Conservation (phyloP, 1,140 invertebrate genomes). For the Zaprionus lachaisei region DNA sequence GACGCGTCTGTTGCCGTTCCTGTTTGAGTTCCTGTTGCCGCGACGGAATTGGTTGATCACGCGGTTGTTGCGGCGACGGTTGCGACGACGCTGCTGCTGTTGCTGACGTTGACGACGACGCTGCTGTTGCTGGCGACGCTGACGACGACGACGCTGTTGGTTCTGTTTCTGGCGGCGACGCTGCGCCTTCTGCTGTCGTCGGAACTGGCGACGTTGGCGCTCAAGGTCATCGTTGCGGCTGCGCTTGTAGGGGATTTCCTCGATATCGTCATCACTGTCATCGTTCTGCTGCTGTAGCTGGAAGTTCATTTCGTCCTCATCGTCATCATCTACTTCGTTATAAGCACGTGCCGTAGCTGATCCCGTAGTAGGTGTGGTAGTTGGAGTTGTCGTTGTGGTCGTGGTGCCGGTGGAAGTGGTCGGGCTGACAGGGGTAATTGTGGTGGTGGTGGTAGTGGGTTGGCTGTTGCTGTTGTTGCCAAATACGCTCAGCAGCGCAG, state of each 20-base stretch:
- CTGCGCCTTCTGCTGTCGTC: constrained; percentile 48
- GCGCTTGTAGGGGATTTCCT: constrained; percentile 25
- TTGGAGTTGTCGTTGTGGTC: constrained; percentile 1
- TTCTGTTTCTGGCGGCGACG: constrained; percentile 54
- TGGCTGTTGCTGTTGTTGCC: constrained; percentile 23
- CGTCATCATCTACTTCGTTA: constrained; percentile 19
- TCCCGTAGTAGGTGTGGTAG: constrained; percentile 12
- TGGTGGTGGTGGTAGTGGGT: constrained; percentile 13
- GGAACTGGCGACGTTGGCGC: constrained; percentile 52
- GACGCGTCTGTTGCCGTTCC: constrained; percentile 36
- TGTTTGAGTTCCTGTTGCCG: constrained; percentile 41
- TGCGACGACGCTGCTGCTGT: constrained; percentile 56
- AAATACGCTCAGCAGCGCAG: constrained; percentile 44
- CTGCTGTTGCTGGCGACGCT: constrained; percentile 59
- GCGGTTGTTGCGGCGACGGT: constrained; percentile 50
- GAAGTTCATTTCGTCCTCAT: constrained; percentile 18
- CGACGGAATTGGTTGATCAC: constrained; percentile 58
- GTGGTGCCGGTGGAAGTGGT: constrained; percentile 11
- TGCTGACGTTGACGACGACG: constrained; percentile 61
- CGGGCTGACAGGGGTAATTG: constrained; percentile 23
- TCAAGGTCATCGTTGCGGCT: constrained; percentile 34
- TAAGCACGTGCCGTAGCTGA: neutral
- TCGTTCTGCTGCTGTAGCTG: constrained; percentile 21
- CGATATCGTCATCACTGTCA: constrained; percentile 9
- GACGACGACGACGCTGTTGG: constrained; percentile 54